Base-by-base conservation (phyloP, 1,140 invertebrate species). In the Akabosia matsudoensis region DNA sequence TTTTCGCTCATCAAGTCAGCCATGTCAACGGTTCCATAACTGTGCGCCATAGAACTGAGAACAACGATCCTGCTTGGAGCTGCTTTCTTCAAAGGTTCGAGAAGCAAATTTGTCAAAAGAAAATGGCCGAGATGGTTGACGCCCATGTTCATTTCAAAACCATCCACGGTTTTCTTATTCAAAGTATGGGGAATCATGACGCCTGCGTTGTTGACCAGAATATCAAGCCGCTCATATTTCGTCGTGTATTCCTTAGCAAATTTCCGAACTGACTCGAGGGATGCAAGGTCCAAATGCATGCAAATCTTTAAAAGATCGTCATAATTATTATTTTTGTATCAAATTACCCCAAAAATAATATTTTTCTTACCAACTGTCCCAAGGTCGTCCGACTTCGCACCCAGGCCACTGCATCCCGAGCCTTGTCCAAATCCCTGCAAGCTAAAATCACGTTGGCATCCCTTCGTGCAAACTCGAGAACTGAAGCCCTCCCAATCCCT, bases 101-200 rank as follows among this genome's bases (percentile, higher is more conserved):
- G 80, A 13, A 97, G 85, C 22, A 94, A 86, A 84, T 92, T 89
- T 0, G 93, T 96, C 0, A 97, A 84, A n/a, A 94, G 85, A 83
- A 95, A 96, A 82, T 95, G 94, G 18, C 91, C 92, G 51, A 94
- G 86, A 82, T 94, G 90, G 85, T 93, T 93, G 0, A 92, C 89
- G 16, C 90, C 92, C 84, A 93, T 90, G 84, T 93, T 90, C 61
- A 90, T 89, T 85, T 97, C 94, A 85, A 92, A 92, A 0, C 92
- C 92, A 85, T 96, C 93, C 80, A 88, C 85, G 0, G 93, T 95
- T 67, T 84, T 84, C 0, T 83, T 81, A n/a, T 86, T 82, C 56
- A 86, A 10, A 4, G 56, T 79, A 70, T 84, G 85, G 14, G 88
- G 88, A 52, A 88, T 85, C 70, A 87, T 87, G 0, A 91, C 86